These are phyloP conservation scores for Danionella cerebrum DNA, from an alignment of 2,113 vertebrate genomes.

Conservation along the genomic window DNA sequence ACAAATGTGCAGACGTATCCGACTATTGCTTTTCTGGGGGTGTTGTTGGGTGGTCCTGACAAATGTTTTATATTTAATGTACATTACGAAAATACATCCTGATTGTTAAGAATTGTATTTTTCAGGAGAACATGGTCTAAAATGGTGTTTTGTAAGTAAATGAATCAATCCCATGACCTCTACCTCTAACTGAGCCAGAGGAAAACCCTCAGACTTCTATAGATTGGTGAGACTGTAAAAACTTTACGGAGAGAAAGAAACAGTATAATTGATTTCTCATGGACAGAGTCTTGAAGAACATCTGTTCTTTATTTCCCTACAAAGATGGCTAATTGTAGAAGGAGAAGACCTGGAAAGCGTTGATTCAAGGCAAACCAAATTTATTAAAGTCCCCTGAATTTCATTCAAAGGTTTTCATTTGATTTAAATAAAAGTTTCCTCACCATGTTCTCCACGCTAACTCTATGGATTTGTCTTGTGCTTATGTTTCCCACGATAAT, in stretches of 20 bases:
- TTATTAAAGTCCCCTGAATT: not conserved
- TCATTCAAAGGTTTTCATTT: not conserved
- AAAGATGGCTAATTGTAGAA: not conserved
- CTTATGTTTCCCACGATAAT: slow-evolving; percentile 12
- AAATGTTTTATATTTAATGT: too few relatives aligned
- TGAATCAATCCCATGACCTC: too few relatives aligned
- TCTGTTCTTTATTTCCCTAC: not conserved
- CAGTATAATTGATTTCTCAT: not conserved
- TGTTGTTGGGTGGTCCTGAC: too few relatives aligned
- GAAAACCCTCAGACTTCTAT: not conserved
- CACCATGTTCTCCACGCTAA: too few relatives aligned
- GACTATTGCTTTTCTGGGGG: too few relatives aligned
- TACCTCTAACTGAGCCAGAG: too few relatives aligned
- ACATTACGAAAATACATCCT: too few relatives aligned
- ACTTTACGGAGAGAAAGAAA: not conserved
- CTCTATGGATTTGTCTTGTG: slow-evolving; percentile 11
- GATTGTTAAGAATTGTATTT: too few relatives aligned
- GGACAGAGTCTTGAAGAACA: slow-evolving; percentile 1
- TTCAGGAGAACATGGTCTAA: too few relatives aligned
- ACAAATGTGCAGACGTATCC: too few relatives aligned
- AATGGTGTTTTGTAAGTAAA: too few relatives aligned
- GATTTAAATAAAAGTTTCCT: not conserved
- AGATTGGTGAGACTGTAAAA: not conserved
- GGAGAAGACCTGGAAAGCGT: not conserved
- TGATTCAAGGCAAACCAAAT: not conserved